Conservation (phyloP, 2,113 vertebrate genomes). For the Gymnobelideus leadbeateri region DNA sequence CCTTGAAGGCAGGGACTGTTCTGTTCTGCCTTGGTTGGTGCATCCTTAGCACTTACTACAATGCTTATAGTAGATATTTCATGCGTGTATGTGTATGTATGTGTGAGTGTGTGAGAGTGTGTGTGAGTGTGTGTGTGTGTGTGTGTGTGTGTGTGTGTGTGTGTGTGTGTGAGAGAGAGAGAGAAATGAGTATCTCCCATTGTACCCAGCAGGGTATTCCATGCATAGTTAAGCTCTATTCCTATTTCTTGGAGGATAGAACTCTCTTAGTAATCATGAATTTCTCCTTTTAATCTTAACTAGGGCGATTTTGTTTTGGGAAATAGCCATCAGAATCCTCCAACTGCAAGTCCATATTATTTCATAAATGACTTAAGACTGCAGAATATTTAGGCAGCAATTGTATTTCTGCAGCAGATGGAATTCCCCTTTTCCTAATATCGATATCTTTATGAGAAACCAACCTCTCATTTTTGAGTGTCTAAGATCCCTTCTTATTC, state of each 20-base stretch:
- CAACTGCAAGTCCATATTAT: slow-evolving; percentile 59
- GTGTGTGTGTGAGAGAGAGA: no score
- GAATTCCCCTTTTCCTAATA: slow-evolving; percentile 51
- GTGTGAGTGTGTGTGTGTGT: no score
- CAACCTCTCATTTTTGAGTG: slow-evolving; percentile 31
- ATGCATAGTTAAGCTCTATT: not conserved
- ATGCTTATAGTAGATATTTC: not conserved
- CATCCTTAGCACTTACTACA: not conserved
- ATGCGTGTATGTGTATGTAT: no score
- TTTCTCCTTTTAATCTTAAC: slow-evolving; percentile 49
- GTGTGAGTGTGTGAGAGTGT: no score
- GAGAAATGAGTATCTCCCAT: not conserved
- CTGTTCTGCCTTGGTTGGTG: not conserved
- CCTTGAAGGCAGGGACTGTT: not conserved
- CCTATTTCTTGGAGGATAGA: not conserved
- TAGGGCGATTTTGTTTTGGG: slow-evolving; percentile 53
- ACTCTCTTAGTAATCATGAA: slow-evolving; percentile 31
- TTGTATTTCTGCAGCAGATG: slow-evolving; percentile 29
- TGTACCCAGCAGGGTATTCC: not conserved
- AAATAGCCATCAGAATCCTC: slow-evolving; percentile 52
- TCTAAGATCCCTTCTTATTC: slow-evolving; percentile 42
- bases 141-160: no score
- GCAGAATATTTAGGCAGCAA: slow-evolving; percentile 26
- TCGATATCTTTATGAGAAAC: slow-evolving; percentile 46
- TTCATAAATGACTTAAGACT: slow-evolving; percentile 67